These are phyloP conservation scores for Corythoichthys haematopterus DNA, from an alignment of 2,113 vertebrate species.

Conservation along the genomic window DNA sequence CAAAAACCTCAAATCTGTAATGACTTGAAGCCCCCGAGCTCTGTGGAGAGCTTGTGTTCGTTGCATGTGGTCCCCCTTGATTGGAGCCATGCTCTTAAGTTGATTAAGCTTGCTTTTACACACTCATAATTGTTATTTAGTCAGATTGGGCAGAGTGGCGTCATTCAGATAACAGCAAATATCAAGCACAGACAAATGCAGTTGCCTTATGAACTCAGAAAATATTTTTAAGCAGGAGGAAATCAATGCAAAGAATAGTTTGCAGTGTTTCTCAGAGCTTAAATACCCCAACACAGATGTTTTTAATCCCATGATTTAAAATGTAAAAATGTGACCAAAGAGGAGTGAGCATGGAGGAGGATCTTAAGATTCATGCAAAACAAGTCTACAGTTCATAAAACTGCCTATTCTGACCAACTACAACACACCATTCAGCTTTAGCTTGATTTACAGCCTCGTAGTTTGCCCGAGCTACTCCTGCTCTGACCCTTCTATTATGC, in stretches of 20 bases:
- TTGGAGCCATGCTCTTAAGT: conserved; percentile 4
- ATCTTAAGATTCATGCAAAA: not conserved
- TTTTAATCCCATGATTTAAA: not conserved
- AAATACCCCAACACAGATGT: not conserved
- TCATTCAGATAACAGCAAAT: not conserved
- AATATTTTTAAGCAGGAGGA: not conserved
- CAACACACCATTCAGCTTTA: not conserved
- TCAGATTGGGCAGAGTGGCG: not conserved
- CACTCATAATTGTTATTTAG: not conserved
- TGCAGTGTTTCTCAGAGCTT: not conserved
- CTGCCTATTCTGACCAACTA: not conserved
- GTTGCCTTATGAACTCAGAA: not conserved
- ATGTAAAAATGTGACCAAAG: not conserved
- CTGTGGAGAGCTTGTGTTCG: conserved; percentile 35
- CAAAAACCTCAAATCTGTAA: conserved; percentile 56
- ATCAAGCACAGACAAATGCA: not conserved
- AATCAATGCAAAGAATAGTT: not conserved
- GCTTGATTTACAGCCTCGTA: not conserved
- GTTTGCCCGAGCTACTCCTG: not conserved
- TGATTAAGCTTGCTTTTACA: conserved; percentile 1
- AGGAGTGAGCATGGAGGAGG: conserved; percentile 1
- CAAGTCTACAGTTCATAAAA: not conserved
- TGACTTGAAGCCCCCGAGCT: conserved; percentile 55
- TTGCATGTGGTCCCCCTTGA: conserved; percentile 40
- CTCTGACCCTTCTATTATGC: not conserved